phyloP scores from a whole-genome alignment of 1,140 invertebrate genomes.

The Mya arenaria region DNA sequence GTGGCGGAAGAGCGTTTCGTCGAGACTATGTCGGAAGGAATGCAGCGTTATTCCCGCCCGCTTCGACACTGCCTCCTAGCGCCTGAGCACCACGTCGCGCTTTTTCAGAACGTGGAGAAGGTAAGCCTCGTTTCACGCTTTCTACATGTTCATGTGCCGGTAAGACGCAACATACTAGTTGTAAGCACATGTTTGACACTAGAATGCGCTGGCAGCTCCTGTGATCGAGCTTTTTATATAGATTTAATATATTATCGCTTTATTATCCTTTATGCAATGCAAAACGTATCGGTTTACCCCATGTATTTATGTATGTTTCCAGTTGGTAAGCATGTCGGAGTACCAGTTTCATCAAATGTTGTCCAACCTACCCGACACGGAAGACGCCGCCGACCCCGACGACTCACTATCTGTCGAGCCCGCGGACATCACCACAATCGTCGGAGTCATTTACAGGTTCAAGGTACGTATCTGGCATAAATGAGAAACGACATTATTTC shows the following conservation, averaged over 20 bases:
- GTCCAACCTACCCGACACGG: conserved; percentile 33
- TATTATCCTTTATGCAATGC: too few relatives aligned
- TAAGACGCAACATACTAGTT: too few relatives aligned
- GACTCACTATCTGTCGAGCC: conserved; percentile 20
- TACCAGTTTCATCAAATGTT: conserved; percentile 49
- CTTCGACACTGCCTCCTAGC: conserved; percentile 57
- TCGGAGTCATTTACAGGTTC: conserved; percentile 55
- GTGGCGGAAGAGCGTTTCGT: conserved; percentile 57
- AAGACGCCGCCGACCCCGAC: conserved; percentile 35
- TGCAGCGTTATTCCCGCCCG: conserved; percentile 61
- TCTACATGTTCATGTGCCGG: too few relatives aligned
- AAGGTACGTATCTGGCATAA: conserved; percentile 48
- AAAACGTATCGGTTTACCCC: too few relatives aligned
- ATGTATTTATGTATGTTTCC: not conserved
- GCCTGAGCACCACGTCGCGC: conserved; percentile 43
- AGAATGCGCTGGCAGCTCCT: too few relatives aligned
- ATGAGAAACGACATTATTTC: too few relatives aligned
- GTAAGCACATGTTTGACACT: too few relatives aligned
- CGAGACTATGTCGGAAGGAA: conserved; percentile 57
- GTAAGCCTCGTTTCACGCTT: too few relatives aligned
- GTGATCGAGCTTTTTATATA: too few relatives aligned
- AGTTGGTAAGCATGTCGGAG: conserved; percentile 47
- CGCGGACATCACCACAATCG: conserved; percentile 9
- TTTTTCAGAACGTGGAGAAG: conserved; percentile 69
- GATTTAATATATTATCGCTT: too few relatives aligned